phyloP scores from a whole-genome alignment of 2,888 invertebrate species.

The Caenorhabditis sulstoni region DNA sequence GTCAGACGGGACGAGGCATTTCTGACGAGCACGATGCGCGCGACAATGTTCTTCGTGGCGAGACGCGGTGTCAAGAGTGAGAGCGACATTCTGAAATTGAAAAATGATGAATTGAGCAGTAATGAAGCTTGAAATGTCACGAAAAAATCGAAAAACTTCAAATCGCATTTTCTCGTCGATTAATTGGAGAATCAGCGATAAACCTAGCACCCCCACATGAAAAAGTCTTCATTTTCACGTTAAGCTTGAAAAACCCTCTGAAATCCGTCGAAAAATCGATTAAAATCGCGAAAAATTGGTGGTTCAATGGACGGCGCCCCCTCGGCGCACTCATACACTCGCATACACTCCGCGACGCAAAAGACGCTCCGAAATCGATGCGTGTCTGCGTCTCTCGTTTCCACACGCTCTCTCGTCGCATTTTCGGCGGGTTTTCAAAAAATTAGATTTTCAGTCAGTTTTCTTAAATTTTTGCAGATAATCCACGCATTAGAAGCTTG shows the following conservation, averaged over 20 bases:
- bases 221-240: neutral
- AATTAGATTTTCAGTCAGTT: neutral
- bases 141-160: constrained; percentile 1
- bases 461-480: too few species aligned
- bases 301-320: constrained; percentile 57
- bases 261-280: constrained; percentile 15
- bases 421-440: constrained; percentile 6
- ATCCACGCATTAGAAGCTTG: neutral
- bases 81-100: constrained; percentile 72
- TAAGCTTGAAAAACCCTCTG: constrained; percentile 17
- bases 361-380: constrained; percentile 26
- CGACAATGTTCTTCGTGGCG: constrained; percentile 64
- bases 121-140: neutral
- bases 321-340: constrained; percentile 29
- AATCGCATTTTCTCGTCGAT: neutral
- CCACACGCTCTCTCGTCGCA: neutral
- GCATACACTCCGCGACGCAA: constrained; percentile 48
- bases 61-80: constrained; percentile 72
- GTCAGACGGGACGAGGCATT: constrained; percentile 56
- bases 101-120: neutral
- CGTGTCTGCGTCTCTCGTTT: constrained; percentile 29
- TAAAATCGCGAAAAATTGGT: neutral
- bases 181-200: neutral
- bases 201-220: neutral
- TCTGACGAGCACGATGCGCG: constrained; percentile 66